Base-by-base conservation (phyloP, 2,113 vertebrate genomes). In the Alaudala cheleensis region DNA sequence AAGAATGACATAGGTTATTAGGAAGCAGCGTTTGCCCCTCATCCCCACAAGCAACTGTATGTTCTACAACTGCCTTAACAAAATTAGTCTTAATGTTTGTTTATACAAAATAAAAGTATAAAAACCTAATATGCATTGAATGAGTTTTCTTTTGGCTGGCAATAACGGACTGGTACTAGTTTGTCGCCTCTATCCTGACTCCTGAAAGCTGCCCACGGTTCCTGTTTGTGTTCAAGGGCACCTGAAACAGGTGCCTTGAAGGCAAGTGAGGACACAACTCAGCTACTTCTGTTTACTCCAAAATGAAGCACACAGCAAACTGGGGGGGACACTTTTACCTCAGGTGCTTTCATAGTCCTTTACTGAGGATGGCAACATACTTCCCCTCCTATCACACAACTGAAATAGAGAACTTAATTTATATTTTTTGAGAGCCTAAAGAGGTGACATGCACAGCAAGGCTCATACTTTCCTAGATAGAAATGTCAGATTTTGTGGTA, bases 51-150 rank as follows among this genome's bases (percentile, higher is more conserved):
- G 83, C 74, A 88, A 83, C 67, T 94, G 7, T 95, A 85, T 83
- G 90, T 92, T 96, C 92, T 88, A 96, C 82, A 89, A 94, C 64
- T 84, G 92, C 96, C 95, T 97, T 93, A 96, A 95, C 45, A 61
- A 73, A 77, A 94, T 88, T 92, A 83, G 87, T 91, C 88, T 93
- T 81, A 91, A 87, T 17, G 3, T 82, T 84, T 95, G 93, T 97
- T 96, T 86, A 91, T 92, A 95, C 47, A 80, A 93, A 96, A 84
- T 97, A 96, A 95, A 93, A 72, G 33, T 37, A 44, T 71, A 62
- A 91, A 91, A 74, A 96, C 20, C 49, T 34, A 3, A 40, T 5
- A 2, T 7, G 23, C 39, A 24, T 49, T 69, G 57, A 69, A 17
- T 20, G 94, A 29, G 83, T 92, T 72, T 93, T 95, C 57, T 71